Conservation (phyloP, 1,140 invertebrate genomes). For the Drosophila sp. region DNA sequence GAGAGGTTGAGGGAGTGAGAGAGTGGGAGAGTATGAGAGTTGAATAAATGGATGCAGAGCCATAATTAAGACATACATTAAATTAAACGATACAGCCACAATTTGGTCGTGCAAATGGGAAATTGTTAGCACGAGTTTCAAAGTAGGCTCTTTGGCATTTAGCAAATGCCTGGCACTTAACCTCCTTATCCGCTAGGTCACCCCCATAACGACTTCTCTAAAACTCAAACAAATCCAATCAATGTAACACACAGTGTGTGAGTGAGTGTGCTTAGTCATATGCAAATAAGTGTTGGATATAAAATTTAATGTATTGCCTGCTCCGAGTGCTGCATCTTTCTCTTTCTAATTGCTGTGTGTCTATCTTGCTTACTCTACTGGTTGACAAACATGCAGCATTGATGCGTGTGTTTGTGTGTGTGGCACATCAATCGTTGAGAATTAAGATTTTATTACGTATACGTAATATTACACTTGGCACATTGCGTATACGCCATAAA, state of each 20-base stretch:
- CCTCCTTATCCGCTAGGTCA: constrained; percentile 14
- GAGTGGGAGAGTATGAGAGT: neutral
- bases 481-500: constrained; percentile 7
- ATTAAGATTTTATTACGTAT: constrained; percentile 72
- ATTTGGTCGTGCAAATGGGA: constrained; percentile 64
- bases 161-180: constrained; percentile 77
- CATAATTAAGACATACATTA: constrained; percentile 69
- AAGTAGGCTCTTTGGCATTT: constrained; percentile 58
- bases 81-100: constrained; percentile 66
- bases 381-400: constrained; percentile 47
- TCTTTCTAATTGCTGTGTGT: neutral
- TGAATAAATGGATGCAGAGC: constrained; percentile 17
- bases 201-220: constrained; percentile 7
- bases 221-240: constrained; percentile 80
- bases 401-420: constrained; percentile 55
- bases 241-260: constrained; percentile 55
- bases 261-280: constrained; percentile 43
- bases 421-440: constrained; percentile 70
- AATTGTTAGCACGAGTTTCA: constrained; percentile 51
- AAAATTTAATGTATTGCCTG: constrained; percentile 73
- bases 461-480: constrained; percentile 3
- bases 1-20: neutral
- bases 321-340: neutral
- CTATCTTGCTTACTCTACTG: constrained; percentile 3
- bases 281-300: constrained; percentile 68